These are phyloP conservation scores for Toxotes lorentzi DNA, from an alignment of 2,797 vertebrate species.

Conservation along the genomic window DNA sequence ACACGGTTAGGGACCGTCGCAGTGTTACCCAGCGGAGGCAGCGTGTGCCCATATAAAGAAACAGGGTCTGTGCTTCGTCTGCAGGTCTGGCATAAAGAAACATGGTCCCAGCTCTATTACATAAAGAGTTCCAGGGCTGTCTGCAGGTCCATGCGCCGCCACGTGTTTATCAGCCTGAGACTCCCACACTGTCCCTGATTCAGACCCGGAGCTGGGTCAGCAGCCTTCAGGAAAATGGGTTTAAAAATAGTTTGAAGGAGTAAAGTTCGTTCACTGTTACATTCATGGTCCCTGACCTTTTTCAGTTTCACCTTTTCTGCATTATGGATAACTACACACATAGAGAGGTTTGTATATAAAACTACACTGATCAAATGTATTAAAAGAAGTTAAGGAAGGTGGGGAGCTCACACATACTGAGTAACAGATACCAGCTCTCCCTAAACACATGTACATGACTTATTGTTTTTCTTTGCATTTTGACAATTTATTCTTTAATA, in stretches of 20 bases:
- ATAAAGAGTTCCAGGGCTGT: background rate
- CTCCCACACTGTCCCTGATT: background rate
- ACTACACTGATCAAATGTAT: too few species aligned
- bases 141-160: background rate
- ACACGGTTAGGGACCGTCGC: slow-evolving; percentile 64
- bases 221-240: background rate
- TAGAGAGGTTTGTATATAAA: too few species aligned
- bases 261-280: too few species aligned
- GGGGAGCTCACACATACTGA: too few species aligned
- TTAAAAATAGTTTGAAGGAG: background rate
- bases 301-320: too few species aligned
- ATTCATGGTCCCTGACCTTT: too few species aligned
- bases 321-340: too few species aligned
- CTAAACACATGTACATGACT: too few species aligned
- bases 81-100: background rate
- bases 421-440: too few species aligned
- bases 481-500: too few species aligned
- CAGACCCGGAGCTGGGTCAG: background rate
- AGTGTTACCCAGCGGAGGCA: slow-evolving; percentile 25
- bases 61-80: background rate
- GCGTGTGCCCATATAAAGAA: background rate
- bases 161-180: slow-evolving; percentile 19
- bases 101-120: background rate
- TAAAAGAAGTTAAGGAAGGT: too few species aligned
- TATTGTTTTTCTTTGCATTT: too few species aligned